Evolutionary conservation across 2,888 invertebrate species (phyloP), one percentile per base, ranked within the genome.

Genomic region (Ophion ventricosus): DNA sequence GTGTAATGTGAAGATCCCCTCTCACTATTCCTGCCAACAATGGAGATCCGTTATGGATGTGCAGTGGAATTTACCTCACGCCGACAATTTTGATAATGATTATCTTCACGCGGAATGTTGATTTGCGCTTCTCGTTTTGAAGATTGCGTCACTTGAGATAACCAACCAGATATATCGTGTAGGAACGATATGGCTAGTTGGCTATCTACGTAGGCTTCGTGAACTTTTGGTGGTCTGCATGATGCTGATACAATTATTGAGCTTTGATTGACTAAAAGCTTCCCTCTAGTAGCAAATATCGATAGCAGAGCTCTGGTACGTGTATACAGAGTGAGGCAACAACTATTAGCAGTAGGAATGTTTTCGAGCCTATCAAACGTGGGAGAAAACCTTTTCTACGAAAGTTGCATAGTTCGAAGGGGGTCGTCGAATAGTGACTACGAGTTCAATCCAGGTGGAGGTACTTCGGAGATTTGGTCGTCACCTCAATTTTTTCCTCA

Each of bases 1-100:
- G 61, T 14, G 59, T 5, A 25, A 59, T 23, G 40, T 43, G 40
- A 61, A 59, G 20, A 29, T 25, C 3, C 56, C 67, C 66, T 29
- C 29, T 4, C 3, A 11, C 8, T 43, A 69, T 25, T 25, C 26
- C 14, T 43, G 40, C 35, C 29, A n/a, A 43, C 25, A 74, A 74
- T 74, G 61, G 61, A 14, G 61, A 14, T 35, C 74, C 26, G 43
- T 25, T 59, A 61, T 73, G 25, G 74, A 49, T 26, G 43, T 29
- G 25, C 49, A 49, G 25, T 26, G 7, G 25, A 63, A 74, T 74
- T 61, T 73, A 7, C 40, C 40, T 59, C 59, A 59, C 59, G n/a
- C 40, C n/a, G 2, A 57, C 57, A 23, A 57, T 72, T 56, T 57
- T 5, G 17, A 35, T 26, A 20, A 57, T 35, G n/a, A n/a, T n/a